Conservation (phyloP, 2,888 invertebrate species). For the Drosophila mercatorum region DNA sequence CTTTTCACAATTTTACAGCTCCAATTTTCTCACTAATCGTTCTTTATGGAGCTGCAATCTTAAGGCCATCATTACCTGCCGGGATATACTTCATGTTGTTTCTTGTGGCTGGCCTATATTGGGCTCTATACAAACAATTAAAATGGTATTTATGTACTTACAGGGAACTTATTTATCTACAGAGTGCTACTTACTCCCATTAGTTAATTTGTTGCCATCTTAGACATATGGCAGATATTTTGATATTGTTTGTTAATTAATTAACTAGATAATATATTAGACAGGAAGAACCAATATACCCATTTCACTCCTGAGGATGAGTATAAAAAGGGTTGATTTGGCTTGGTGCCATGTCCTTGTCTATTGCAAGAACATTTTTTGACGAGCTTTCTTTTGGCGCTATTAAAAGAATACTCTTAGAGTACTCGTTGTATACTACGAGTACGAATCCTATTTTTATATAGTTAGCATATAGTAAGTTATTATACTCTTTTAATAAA, state of each 20-base stretch:
- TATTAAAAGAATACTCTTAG: no score
- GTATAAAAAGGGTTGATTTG: no score
- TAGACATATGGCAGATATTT: neutral
- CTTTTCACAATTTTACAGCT: slow-evolving; percentile 33
- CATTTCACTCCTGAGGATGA: no score
- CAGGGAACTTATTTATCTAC: neutral
- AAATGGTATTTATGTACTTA: slow-evolving; percentile 29
- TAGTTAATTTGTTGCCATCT: neutral
- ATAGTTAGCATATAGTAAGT: no score
- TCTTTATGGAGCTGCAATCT: slow-evolving; percentile 83
- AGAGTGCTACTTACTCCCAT: neutral
- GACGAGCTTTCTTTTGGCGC: no score
- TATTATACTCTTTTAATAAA: no score
- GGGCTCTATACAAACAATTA: slow-evolving; percentile 86
- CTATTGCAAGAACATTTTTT: no score
- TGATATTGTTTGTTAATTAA: neutral
- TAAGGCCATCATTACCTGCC: slow-evolving; percentile 92
- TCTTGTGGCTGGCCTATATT: slow-evolving; percentile 92
- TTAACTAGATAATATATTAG: neutral
- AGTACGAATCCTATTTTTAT: no score
- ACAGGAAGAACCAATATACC: no score
- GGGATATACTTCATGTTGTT: slow-evolving; percentile 93
- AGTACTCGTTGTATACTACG: no score
- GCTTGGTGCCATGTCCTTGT: no score
- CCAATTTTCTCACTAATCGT: slow-evolving; percentile 56